A percentile compares a stretch with the other conserved stretches of the same genome.
phyloP scores from a whole-genome alignment of 2,113 vertebrate species.

The Corvus moneduloides region DNA sequence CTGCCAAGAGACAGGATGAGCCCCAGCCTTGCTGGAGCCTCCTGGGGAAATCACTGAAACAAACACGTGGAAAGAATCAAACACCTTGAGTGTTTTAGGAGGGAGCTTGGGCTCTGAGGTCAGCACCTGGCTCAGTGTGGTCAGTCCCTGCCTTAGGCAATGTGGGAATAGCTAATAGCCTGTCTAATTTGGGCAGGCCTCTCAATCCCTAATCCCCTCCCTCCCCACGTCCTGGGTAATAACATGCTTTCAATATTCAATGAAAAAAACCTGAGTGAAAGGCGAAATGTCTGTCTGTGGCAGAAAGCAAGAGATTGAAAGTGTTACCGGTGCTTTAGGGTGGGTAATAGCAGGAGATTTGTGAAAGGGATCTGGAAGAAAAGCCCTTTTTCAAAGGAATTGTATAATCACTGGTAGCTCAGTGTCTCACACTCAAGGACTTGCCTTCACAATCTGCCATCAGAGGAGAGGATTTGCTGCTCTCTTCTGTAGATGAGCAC shows the following conservation, averaged over 20 bases:
- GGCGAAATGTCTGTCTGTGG: neutral
- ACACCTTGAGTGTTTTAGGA: neutral
- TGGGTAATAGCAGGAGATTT: slow-evolving; percentile 43
- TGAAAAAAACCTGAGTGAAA: neutral
- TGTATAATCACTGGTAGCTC: slow-evolving; percentile 10
- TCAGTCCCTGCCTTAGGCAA: neutral
- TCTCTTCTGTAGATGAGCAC: neutral
- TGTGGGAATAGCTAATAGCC: neutral
- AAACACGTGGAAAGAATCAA: neutral
- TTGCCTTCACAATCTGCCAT: neutral
- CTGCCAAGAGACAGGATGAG: neutral
- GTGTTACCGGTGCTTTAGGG: slow-evolving; percentile 12
- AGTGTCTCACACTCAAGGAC: neutral
- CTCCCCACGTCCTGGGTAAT: neutral
- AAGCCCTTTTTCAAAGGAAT: slow-evolving; percentile 30
- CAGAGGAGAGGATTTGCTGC: slow-evolving; percentile 35
- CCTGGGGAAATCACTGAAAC: neutral
- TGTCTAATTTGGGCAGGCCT: neutral
- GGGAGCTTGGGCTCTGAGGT: neutral
- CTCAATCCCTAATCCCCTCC: neutral
- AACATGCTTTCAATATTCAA: fast-evolving
- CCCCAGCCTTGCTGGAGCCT: neutral
- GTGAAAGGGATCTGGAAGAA: neutral
- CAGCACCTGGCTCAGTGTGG: neutral
- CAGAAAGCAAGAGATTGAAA: slow-evolving; percentile 10